A percentile compares a stretch with the other conserved stretches of the same genome.
These are phyloP conservation scores for Drosophila barbarae DNA, from an alignment of 2,888 invertebrate species.

Conservation along the genomic window DNA sequence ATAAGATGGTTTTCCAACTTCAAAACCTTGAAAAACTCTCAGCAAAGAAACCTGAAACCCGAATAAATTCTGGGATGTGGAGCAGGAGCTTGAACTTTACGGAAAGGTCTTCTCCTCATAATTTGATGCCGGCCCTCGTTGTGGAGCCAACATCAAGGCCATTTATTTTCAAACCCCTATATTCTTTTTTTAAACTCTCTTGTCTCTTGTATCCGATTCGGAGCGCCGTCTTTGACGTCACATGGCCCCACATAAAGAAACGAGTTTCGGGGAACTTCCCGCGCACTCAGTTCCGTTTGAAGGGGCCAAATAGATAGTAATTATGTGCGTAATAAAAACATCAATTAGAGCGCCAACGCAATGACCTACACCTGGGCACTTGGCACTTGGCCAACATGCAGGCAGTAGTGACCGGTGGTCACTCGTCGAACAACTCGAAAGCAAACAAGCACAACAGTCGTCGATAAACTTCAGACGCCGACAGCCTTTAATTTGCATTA, in stretches of 20 bases:
- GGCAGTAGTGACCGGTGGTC: slow-evolving; percentile 1
- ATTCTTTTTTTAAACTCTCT: slow-evolving; percentile 66
- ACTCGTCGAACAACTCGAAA: slow-evolving; percentile 12
- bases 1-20: neutral
- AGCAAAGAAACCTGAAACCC: neutral
- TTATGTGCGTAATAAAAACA: slow-evolving; percentile 60
- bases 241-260: slow-evolving; percentile 35
- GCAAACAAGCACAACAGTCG: slow-evolving; percentile 39
- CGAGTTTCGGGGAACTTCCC: slow-evolving; percentile 45
- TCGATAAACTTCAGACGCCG: slow-evolving; percentile 54
- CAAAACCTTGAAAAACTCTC: neutral
- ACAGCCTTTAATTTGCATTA: slow-evolving; percentile 65
- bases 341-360: slow-evolving; percentile 72
- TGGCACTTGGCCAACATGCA: slow-evolving; percentile 41
- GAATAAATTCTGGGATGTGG: neutral
- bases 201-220: slow-evolving; percentile 30
- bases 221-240: slow-evolving; percentile 39
- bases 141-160: slow-evolving; percentile 57
- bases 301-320: slow-evolving; percentile 42
- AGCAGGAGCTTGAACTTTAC: slow-evolving; percentile 15
- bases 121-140: slow-evolving; percentile 15
- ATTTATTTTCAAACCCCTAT: slow-evolving; percentile 60
- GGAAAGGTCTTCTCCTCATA: slow-evolving; percentile 11
- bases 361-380: slow-evolving; percentile 62
- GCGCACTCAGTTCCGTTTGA: slow-evolving; percentile 60